These are phyloP conservation scores for Scartelaos histophorus DNA, from an alignment of 2,113 vertebrate genomes.

Conservation along the genomic window DNA sequence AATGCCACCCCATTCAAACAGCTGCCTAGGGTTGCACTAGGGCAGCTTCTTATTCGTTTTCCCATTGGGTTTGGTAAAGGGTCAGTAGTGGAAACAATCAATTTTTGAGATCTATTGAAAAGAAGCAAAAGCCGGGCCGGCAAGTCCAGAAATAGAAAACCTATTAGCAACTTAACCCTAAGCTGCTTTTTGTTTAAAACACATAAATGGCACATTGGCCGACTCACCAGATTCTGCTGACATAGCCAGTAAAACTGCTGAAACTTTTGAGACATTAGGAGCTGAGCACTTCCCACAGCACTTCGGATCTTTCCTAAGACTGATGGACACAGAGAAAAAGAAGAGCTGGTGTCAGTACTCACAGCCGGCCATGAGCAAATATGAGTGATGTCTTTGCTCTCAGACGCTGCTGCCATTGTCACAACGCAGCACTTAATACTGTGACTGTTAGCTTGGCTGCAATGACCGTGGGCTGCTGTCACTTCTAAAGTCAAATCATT, in stretches of 20 bases:
- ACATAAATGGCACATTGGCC: conserved; percentile 19
- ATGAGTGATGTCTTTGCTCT: conserved; percentile 34
- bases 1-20: conserved; percentile 37
- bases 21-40: conserved; percentile 43
- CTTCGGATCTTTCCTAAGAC: conserved; percentile 97
- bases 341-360: conserved; percentile 21
- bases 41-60: conserved; percentile 68
- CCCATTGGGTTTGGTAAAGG: conserved; percentile 57
- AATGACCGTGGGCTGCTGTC: background rate
- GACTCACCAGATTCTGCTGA: conserved; percentile 98
- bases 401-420: conserved; percentile 22
- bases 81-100: conserved; percentile 55
- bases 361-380: conserved; percentile 34
- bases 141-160: conserved; percentile 13
- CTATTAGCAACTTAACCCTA: conserved; percentile 19
- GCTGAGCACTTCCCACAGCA: conserved; percentile 96
- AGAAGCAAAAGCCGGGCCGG: conserved; percentile 43
- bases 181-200: conserved; percentile 19
- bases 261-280: conserved; percentile 99
- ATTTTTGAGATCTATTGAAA: conserved; percentile 58
- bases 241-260: conserved; percentile 99
- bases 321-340: conserved; percentile 60
- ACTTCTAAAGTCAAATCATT: background rate
- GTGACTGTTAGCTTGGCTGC: conserved; percentile 19
- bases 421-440: conserved; percentile 22